Base-by-base conservation (phyloP, 2,888 invertebrate genomes). In the Petrolisthes manimaculis region DNA sequence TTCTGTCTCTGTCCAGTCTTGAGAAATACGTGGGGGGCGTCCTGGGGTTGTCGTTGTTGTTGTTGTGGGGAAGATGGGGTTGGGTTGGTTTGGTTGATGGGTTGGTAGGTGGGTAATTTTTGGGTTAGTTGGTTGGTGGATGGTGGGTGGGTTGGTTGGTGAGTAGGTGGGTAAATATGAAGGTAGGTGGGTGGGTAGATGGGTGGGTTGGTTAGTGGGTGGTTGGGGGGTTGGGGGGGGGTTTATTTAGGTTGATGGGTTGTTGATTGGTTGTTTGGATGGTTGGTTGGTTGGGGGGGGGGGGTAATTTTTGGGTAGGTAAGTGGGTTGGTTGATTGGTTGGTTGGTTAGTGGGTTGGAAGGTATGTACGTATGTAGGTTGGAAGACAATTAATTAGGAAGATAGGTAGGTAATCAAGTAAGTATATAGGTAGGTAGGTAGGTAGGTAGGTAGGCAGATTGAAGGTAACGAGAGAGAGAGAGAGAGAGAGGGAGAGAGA, bases 21-120 rank as follows among this genome's bases (percentile, higher is more conserved):
- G 53, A 92, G 84, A 92, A 92, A 92, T 82, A 92, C 92, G 89
- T 92, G 92, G 8, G 92, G 92, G 12, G 82, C 84, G 77, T 90
- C 86, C 91, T 90, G 81, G 4, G 24, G 69, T 37, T 24, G 75
- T 74, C 24, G 74, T 24, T 37, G 61, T 37, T 18, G n/a, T 18
- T 55, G 75, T 24, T 51, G 71, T 54, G 71, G 71, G 6, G 51
- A 56, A 53, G 53, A 51, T 55, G 71, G 71, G 61, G 74, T 55
- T 21, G 12, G 21, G 21, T 5, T 55, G 55, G 21, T n/a, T 18
- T n/a, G 6, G 82, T 51, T 24, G 55, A 14, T 12, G 71, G 24
- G n/a, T n/a, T 21, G 24, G 82, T 67, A 18, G 55, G 37, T 21
- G 56, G 21, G 61, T 9, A 24, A 53, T 21, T 5, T 61, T 4